phyloP scores from a whole-genome alignment of 2,797 vertebrate genomes.

The Lagodon rhomboides region DNA sequence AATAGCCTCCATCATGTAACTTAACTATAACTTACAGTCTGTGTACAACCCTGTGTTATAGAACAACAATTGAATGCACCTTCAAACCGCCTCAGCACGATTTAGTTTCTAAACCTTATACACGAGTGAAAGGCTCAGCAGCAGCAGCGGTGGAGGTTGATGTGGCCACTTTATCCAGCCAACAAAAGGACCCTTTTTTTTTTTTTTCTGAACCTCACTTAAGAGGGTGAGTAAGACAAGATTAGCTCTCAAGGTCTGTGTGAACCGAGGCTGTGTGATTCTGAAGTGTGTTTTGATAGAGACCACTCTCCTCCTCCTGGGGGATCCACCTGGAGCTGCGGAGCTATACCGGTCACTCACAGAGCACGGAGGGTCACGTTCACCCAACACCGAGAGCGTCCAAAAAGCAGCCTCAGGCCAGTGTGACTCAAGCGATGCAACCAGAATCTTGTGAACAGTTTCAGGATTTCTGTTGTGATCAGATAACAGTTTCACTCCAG shows the following conservation, averaged over 20 bases:
- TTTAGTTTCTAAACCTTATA: background rate
- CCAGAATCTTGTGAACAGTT: constrained; percentile 1
- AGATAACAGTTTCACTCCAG: constrained; percentile 10
- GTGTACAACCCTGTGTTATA: too few relatives aligned
- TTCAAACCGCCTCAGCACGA: background rate
- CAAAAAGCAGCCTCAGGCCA: background rate
- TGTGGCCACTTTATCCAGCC: background rate
- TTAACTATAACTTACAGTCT: too few relatives aligned
- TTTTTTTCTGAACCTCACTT: background rate
- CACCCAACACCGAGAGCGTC: background rate
- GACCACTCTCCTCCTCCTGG: background rate
- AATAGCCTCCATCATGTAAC: too few relatives aligned
- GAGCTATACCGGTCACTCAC: background rate
- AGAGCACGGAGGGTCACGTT: background rate
- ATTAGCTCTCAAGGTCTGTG: background rate
- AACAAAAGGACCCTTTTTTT: background rate
- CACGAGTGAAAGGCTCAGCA: background rate
- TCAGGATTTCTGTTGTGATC: constrained; percentile 11
- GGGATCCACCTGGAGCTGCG: background rate
- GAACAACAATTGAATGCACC: too few relatives aligned
- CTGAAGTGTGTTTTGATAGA: background rate
- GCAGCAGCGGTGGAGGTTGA: background rate
- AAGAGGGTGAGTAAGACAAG: background rate
- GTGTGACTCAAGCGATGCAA: background rate
- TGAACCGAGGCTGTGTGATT: background rate